These are phyloP conservation scores for Lasioglossum baleicum DNA, from an alignment of 1,140 invertebrate genomes.

Conservation along the genomic window DNA sequence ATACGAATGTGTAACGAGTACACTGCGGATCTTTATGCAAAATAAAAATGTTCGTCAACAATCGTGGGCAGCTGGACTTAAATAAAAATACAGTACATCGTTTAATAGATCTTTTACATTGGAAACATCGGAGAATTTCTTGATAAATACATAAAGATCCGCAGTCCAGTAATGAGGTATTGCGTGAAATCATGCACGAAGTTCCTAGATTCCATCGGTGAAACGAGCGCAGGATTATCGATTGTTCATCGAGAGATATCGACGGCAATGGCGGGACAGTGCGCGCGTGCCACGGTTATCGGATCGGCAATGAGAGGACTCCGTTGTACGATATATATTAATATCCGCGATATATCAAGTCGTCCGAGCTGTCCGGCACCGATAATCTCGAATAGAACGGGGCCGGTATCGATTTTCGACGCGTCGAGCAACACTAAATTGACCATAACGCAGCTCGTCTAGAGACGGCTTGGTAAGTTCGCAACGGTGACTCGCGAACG, in stretches of 20 bases:
- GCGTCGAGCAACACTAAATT: neutral
- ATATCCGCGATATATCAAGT: conserved; percentile 30
- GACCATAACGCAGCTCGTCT: conserved; percentile 5
- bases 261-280: neutral
- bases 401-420: conserved; percentile 6
- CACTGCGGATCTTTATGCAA: too few species aligned
- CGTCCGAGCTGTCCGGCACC: conserved; percentile 3
- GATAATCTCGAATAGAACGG: conserved; percentile 8
- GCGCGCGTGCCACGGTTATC: conserved; percentile 18
- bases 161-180: too few species aligned
- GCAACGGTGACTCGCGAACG: conserved; percentile 8
- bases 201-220: too few species aligned
- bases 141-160: too few species aligned
- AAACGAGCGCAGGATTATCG: neutral
- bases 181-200: too few species aligned
- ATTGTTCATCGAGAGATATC: conserved; percentile 9
- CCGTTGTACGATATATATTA: conserved; percentile 12
- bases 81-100: too few species aligned
- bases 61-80: too few species aligned
- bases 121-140: too few species aligned
- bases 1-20: too few species aligned
- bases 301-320: conserved; percentile 6
- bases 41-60: too few species aligned
- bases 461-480: conserved; percentile 9
- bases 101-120: too few species aligned